phyloP scores from a whole-genome alignment of 2,888 invertebrate genomes.

The Noctua pronuba region DNA sequence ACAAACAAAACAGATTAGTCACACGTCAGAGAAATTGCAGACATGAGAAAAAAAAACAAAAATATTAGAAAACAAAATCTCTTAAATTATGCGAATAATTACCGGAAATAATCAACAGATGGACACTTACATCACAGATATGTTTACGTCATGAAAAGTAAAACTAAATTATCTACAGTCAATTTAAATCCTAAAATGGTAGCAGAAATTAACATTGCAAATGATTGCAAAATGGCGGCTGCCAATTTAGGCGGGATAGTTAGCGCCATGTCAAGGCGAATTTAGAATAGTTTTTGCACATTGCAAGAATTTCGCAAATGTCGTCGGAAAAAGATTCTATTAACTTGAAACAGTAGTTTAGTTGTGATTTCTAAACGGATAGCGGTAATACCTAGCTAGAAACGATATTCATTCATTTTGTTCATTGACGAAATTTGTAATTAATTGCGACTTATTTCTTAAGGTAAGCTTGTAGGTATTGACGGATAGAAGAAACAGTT shows the following conservation, averaged over 20 bases:
- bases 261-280: conserved; percentile 67
- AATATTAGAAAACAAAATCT: conserved; percentile 27
- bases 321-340: conserved; percentile 42
- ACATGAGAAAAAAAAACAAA: conserved; percentile 8
- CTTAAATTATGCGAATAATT: conserved; percentile 37
- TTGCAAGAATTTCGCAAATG: conserved; percentile 59
- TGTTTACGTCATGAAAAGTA: conserved; percentile 37
- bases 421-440: conserved; percentile 13
- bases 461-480: neutral
- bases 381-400: conserved; percentile 30
- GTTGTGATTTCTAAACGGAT: conserved; percentile 50
- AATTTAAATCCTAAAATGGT: conserved; percentile 64
- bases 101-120: conserved; percentile 51
- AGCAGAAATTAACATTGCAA: conserved; percentile 68
- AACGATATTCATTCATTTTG: conserved; percentile 20
- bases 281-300: conserved; percentile 66
- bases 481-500: neutral
- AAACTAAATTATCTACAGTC: conserved; percentile 49
- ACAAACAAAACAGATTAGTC: conserved; percentile 12
- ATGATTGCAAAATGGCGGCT: conserved; percentile 58
- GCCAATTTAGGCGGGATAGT: conserved; percentile 59
- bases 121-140: conserved; percentile 45
- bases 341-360: conserved; percentile 38
- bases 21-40: conserved; percentile 15
- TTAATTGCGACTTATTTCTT: conserved; percentile 1